phyloP scores from a whole-genome alignment of 1,140 invertebrate species.

The Dysdera silvatica region DNA sequence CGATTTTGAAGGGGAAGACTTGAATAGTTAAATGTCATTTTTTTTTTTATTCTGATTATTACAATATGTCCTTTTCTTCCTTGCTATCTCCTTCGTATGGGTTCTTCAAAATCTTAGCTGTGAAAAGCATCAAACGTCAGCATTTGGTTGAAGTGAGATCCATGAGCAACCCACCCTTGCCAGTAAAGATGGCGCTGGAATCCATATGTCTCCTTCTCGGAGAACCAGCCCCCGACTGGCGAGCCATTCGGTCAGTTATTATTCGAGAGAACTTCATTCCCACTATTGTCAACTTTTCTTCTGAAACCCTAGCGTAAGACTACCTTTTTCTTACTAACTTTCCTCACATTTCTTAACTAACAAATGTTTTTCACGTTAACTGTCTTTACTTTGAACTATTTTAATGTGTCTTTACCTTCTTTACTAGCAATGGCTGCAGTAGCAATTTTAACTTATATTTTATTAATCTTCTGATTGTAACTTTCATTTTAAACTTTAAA shows the following conservation, averaged over 20 bases:
- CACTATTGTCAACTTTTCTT: constrained; percentile 97
- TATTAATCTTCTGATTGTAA: no score
- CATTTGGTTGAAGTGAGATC: constrained; percentile 96
- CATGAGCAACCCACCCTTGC: constrained; percentile 93
- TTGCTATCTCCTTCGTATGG: background rate
- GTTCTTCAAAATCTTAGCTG: constrained; percentile 56
- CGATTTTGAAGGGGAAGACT: no score
- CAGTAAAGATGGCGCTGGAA: constrained; percentile 96
- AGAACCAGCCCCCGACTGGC: constrained; percentile 97
- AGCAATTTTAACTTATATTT: no score
- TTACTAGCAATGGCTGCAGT: no score
- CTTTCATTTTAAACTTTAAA: no score
- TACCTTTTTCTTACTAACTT: background rate
- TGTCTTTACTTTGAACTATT: no score
- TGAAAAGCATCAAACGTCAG: constrained; percentile 98
- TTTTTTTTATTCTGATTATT: no score
- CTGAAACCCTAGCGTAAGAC: constrained; percentile 93
- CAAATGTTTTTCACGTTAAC: no score
- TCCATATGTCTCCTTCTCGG: constrained; percentile 96
- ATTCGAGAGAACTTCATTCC: constrained; percentile 99
- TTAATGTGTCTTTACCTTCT: no score
- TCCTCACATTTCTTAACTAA: background rate
- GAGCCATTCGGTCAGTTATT: constrained; percentile 91
- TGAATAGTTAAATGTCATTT: no score
- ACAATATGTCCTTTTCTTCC: background rate